These are phyloP conservation scores for Pogonocherus hispidulus DNA, from an alignment of 2,888 invertebrate genomes.

Conservation along the genomic window DNA sequence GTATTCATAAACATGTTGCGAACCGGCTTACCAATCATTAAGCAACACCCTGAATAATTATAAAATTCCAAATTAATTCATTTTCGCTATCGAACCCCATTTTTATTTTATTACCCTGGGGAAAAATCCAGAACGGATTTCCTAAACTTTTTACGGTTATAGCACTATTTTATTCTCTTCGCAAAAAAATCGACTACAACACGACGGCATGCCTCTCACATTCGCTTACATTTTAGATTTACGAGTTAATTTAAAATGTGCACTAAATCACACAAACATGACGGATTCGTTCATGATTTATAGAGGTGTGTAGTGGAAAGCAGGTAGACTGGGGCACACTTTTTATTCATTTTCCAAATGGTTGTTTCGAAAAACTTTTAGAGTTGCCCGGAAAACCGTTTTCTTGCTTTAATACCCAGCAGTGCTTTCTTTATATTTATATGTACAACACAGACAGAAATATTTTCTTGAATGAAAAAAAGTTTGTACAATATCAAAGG, in stretches of 20 bases:
- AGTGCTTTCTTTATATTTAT: no score
- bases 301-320: conserved; percentile 16
- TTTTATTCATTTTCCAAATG: conserved; percentile 14
- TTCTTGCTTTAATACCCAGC: not conserved
- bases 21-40: no score
- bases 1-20: no score
- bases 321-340: not conserved
- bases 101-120: not conserved
- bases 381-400: not conserved
- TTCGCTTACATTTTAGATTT: conserved; percentile 27
- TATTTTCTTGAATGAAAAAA: no score
- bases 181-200: conserved; percentile 9
- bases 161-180: conserved; percentile 16
- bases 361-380: not conserved
- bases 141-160: conserved; percentile 15
- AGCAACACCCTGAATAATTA: no score
- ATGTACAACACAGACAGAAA: no score
- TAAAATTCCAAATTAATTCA: no score
- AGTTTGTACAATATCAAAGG: no score
- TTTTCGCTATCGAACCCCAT: no score
- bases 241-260: conserved; percentile 34
- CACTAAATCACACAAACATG: conserved; percentile 24
- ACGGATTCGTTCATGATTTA: conserved; percentile 29
- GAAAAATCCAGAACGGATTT: conserved; percentile 8
- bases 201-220: conserved; percentile 15